Conservation (phyloP, 92 coral and sea anemone genomes). For the Heteractis magnifica region DNA sequence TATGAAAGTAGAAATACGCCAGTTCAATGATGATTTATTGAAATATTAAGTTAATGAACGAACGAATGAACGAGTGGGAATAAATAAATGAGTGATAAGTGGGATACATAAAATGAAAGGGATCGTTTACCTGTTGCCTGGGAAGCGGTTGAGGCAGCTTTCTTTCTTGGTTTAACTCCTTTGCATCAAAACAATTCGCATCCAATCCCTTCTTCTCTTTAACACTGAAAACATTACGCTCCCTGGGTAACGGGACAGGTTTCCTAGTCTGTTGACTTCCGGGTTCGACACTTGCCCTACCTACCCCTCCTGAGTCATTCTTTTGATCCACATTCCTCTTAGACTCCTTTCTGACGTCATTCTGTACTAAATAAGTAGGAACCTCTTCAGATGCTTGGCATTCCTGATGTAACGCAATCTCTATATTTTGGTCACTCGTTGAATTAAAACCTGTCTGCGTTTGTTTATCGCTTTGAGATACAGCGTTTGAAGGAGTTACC, state of each 20-base stretch:
- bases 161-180: slow-evolving; percentile 12
- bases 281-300: neutral
- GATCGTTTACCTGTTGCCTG: slow-evolving; percentile 19
- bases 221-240: slow-evolving; percentile 11
- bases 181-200: neutral
- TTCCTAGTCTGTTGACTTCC: neutral
- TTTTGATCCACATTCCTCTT: neutral
- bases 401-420: slow-evolving; percentile 15
- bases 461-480: slow-evolving; percentile 52
- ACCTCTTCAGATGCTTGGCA: neutral
- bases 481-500: neutral
- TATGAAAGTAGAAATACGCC: too few species aligned
- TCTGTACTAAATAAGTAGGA: neutral
- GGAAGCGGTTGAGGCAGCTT: slow-evolving; percentile 35
- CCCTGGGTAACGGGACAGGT: slow-evolving; percentile 40
- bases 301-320: neutral
- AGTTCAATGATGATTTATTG: too few species aligned
- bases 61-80: neutral
- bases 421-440: slow-evolving; percentile 26
- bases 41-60: neutral
- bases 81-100: neutral
- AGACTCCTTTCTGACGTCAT: neutral
- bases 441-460: slow-evolving; percentile 50
- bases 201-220: neutral
- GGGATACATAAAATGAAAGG: neutral